A percentile compares a stretch with the other conserved stretches of the same genome.
phyloP scores from a whole-genome alignment of 2,797 vertebrate genomes.

The Argyrosomus regius region DNA sequence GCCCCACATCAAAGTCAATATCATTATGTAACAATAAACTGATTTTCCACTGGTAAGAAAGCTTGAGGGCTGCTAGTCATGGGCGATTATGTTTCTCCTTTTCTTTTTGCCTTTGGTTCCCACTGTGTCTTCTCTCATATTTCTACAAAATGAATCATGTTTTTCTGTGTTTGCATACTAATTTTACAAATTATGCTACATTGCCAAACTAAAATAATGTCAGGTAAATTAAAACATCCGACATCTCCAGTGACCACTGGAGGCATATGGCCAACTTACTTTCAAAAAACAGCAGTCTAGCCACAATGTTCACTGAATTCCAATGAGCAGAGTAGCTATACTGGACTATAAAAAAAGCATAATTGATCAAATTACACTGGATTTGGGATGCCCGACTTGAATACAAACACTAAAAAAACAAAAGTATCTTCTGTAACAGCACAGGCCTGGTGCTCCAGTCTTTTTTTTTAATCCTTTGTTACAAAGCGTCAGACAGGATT shows the following conservation, averaged over 20 bases:
- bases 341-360: background rate
- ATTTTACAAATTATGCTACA: background rate
- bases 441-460: background rate
- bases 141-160: background rate
- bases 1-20: slow-evolving; percentile 1
- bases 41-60: background rate
- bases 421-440: background rate
- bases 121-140: background rate
- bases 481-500: background rate
- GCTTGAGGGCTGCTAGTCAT: background rate
- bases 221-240: background rate
- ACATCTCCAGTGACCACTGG: background rate
- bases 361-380: background rate
- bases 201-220: background rate
- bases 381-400: background rate
- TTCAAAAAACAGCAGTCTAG: background rate
- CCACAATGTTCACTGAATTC: background rate
- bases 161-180: background rate
- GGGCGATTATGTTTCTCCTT: background rate
- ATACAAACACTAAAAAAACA: background rate
- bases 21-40: slow-evolving; percentile 4
- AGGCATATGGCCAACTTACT: background rate
- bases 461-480: background rate
- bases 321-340: slow-evolving; percentile 3
- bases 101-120: background rate